phyloP scores from a whole-genome alignment of 2,797 vertebrate genomes.

The Hydrolagus colliei region DNA sequence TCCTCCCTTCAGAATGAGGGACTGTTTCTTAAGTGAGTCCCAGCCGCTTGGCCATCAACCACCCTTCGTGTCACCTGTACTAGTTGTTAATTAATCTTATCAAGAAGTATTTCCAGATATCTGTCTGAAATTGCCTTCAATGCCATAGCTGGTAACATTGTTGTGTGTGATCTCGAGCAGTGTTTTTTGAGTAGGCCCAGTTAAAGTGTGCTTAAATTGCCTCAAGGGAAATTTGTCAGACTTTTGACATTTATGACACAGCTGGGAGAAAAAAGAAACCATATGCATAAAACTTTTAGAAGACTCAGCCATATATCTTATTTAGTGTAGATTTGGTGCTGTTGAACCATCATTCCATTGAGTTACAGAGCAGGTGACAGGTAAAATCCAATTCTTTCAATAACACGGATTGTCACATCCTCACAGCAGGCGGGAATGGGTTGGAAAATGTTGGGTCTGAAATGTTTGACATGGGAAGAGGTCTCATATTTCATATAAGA shows the following conservation, averaged over 20 bases:
- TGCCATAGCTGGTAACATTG: no score
- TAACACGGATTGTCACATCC: neutral
- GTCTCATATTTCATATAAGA: neutral
- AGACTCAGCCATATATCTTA: neutral
- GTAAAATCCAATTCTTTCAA: slow-evolving; percentile 13
- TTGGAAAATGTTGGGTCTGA: neutral
- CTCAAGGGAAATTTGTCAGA: neutral
- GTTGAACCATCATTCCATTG: neutral
- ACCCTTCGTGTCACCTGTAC: no score
- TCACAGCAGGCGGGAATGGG: neutral
- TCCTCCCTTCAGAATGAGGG: no score
- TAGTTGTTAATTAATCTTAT: no score
- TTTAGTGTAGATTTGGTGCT: neutral
- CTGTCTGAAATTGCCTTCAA: no score
- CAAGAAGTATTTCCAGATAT: no score
- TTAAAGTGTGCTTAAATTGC: neutral
- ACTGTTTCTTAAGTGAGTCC: no score
- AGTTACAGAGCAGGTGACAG: slow-evolving; percentile 1
- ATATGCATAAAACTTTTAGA: neutral
- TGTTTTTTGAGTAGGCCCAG: no score
- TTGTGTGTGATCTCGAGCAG: no score
- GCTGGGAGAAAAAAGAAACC: neutral
- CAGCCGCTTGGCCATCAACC: no score
- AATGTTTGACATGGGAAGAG: slow-evolving; percentile 17
- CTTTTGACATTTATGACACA: slow-evolving; percentile 1